These are phyloP conservation scores for Phenacoccus solenopsis DNA, from an alignment of 1,140 invertebrate species.

Conservation along the genomic window DNA sequence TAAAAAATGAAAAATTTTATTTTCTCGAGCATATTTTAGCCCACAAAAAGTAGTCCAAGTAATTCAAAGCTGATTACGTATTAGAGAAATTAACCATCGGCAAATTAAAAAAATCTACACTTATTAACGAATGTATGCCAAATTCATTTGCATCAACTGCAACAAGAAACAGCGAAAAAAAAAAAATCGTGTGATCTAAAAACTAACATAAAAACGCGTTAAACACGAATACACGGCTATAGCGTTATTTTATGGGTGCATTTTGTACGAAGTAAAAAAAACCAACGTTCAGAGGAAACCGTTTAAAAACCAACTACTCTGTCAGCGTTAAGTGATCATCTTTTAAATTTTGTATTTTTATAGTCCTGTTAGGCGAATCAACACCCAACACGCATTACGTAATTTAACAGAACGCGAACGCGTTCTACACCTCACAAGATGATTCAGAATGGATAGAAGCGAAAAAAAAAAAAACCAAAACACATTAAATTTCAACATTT, in stretches of 20 bases:
- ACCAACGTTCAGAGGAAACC: neutral
- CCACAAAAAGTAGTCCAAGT: no score
- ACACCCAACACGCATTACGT: neutral
- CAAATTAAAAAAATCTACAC: no score
- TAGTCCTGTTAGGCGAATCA: neutral
- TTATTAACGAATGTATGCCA: no score
- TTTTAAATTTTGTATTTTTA: slow-evolving; percentile 13
- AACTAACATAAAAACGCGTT: neutral
- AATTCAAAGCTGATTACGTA: no score
- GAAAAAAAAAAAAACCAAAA: slow-evolving; percentile 1
- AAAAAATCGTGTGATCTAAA: slow-evolving; percentile 4
- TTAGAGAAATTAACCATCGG: no score
- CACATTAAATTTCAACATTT: slow-evolving; percentile 9
- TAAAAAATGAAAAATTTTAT: no score
- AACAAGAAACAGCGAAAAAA: no score
- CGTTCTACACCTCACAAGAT: neutral
- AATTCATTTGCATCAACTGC: no score
- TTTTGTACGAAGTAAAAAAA: no score
- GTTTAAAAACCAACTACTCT: neutral
- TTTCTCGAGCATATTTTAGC: no score
- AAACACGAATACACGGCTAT: neutral
- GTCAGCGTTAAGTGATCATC: neutral
- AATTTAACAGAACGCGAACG: neutral
- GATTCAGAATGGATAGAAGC: neutral
- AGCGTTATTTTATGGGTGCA: neutral